These are phyloP conservation scores for Alsophila aescularia DNA, from an alignment of 2,888 invertebrate species.

Conservation along the genomic window DNA sequence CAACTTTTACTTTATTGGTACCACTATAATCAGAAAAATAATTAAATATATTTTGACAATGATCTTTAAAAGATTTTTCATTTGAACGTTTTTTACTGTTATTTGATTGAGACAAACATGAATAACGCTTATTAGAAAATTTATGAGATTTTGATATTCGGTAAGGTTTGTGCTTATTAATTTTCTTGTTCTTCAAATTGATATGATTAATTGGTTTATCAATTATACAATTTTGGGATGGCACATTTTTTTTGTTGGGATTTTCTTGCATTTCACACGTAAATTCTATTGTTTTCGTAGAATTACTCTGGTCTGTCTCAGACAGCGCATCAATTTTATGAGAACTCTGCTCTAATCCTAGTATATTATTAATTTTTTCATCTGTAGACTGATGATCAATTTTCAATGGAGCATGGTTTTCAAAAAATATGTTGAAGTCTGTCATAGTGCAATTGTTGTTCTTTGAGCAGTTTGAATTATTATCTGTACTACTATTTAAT, in stretches of 20 bases:
- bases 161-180: slow-evolving; percentile 24
- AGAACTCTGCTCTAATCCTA: neutral
- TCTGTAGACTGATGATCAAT: neutral
- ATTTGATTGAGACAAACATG: slow-evolving; percentile 19
- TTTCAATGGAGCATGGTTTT: neutral
- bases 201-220: neutral
- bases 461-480: slow-evolving; percentile 26
- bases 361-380: neutral
- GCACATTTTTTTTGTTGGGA: slow-evolving; percentile 15
- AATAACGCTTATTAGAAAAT: slow-evolving; percentile 46
- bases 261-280: slow-evolving; percentile 33
- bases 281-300: slow-evolving; percentile 40
- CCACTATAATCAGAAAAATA: slow-evolving; percentile 51
- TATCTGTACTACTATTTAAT: slow-evolving; percentile 41
- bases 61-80: slow-evolving; percentile 39
- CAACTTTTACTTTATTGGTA: slow-evolving; percentile 58
- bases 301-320: slow-evolving; percentile 34
- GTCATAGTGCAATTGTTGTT: slow-evolving; percentile 48
- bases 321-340: slow-evolving; percentile 10
- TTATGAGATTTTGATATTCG: slow-evolving; percentile 25
- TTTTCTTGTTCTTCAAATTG: neutral
- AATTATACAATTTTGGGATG: neutral
- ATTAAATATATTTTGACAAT: slow-evolving; percentile 55
- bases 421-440: slow-evolving; percentile 24
- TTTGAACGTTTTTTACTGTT: slow-evolving; percentile 4